Base-by-base conservation (phyloP, 64 coral and sea anemone genomes). In the Pocillopora verrucosa region DNA sequence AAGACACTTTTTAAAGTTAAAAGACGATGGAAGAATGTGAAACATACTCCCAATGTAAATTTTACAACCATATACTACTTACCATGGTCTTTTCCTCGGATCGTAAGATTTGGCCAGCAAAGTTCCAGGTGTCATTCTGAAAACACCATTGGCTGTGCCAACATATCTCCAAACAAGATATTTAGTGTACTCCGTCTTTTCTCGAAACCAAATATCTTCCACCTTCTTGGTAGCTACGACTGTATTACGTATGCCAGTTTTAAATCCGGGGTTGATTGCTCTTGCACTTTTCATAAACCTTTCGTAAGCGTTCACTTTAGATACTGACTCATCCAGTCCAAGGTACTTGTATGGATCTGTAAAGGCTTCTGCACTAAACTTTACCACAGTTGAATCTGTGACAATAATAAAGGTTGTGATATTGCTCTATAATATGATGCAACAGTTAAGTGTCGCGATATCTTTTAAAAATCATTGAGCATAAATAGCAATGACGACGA, bases 151-250 rank as follows among this genome's bases (percentile, higher is more conserved):
- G 13, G 86, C 72, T 16, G 86, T 76, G 22, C 75, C 92, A 73
- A 93, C 51, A 63, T 93, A 93, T 77, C 92, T 80, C 92, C 92
- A 93, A 1, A 93, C 79, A 36, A 93, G 17, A 36, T 93, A 93
- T 0, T 89, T 87, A 1, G 37, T 69, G 3, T 88, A 74, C 17
- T 36, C 73, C 2, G 59, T 61, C 37, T 88, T 89, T 15, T 89
- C 61, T 1, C 15, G 68, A 14, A 89, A 80, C 92, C 92, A 93
- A 63, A 93, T 93, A 4, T 72, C 30, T 0, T 93, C 92, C 0
- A 87, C 78, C 15, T 76, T 58, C 11, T 51, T 22, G 10, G 77
- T 77, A 11, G 59, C 79, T 17, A 93, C 2, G 19, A 93, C 78
- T 41, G 79, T 89, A 45, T 93, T 58, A 17, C 87, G 86, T 22